Percentiles rank a stretch among this genome's conserved stretches.
These are phyloP conservation scores for Pristionchus entomophagus DNA, from an alignment of 2,888 invertebrate genomes.

Conservation along the genomic window DNA sequence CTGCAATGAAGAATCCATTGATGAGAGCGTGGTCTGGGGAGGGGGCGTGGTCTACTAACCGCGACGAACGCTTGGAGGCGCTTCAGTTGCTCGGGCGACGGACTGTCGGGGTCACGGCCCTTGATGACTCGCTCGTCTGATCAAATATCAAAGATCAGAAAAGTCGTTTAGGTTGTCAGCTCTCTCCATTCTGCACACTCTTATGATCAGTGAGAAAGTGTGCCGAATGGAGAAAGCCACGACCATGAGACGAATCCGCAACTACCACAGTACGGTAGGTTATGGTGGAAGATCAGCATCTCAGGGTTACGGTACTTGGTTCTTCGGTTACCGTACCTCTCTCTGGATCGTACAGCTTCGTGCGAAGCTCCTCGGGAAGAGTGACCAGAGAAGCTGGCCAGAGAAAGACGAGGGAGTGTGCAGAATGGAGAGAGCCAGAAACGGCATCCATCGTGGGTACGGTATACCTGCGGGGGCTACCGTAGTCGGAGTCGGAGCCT, in stretches of 20 bases:
- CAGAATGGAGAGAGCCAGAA: too few species aligned
- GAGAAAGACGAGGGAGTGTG: too few species aligned
- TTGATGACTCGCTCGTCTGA: not conserved
- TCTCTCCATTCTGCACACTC: not conserved
- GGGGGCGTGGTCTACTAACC: not conserved
- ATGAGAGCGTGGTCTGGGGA: too few species aligned
- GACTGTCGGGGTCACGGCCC: not conserved
- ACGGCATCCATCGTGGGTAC: too few species aligned
- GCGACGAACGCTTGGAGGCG: not conserved
- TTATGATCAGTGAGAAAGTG: not conserved
- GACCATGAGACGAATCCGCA: not conserved
- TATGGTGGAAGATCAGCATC: too few species aligned
- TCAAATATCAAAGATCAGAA: not conserved
- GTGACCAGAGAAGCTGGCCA: too few species aligned
- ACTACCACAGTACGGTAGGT: not conserved
- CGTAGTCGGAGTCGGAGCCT: too few species aligned
- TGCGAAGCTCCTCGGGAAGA: not conserved
- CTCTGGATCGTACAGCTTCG: not conserved
- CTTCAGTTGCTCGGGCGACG: not conserved
- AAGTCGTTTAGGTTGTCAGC: too few species aligned
- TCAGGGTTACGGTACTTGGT: not conserved
- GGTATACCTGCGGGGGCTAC: too few species aligned
- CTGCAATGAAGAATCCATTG: not conserved
- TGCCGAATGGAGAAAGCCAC: not conserved
- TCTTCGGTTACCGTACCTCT: not conserved